Base-by-base conservation (phyloP, 2,113 vertebrate genomes). In the Mastomys natalensis region DNA sequence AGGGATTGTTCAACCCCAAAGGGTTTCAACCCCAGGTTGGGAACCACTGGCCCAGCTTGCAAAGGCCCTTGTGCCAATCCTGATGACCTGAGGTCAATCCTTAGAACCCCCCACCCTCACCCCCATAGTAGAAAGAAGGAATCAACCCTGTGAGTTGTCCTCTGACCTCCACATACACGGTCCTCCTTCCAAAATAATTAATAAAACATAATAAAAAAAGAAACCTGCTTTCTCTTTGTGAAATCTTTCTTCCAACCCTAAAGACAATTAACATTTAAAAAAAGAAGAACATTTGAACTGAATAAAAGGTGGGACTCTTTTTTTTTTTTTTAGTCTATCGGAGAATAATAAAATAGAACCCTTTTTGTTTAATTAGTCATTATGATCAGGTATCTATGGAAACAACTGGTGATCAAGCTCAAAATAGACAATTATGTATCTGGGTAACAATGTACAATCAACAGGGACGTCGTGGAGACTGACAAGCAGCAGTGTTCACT, bases 331-430 rank as follows among this genome's bases (percentile, higher is more conserved):
- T n/a, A 62, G 45, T 84, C 43, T 92, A 84, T 76, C 24, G 45
- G 64, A 91, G 70, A 94, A 86, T 90, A 93, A 95, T 78, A 77
- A 95, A 90, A 51, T 55, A 94, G 76, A 93, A 91, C 48, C 1
- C 6, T 58, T 86, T 94, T 92, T 90, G 86, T 93, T 92, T 93
- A 92, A 95, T 97, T 95, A 95, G 91, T 96, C 96, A 89, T 96
- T 92, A 89, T 62, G 93, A 96, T 87, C 96, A 94, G 68, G 95
- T 95, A 95, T 95, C 96, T 93, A 91, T 96, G 89, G 95, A 89
- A 95, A 97, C 95, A 96, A 92, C 48, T 53, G 60, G 45, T 88
- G 80, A 95, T 91, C 82, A 72, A 2, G 1, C 85, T 95, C 85
- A 51, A 95, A 87, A 72, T 15, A 74, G 91, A 62, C n/a, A 85